phyloP scores from a whole-genome alignment of 2,888 invertebrate species.

The Bruchidius siliquastri region DNA sequence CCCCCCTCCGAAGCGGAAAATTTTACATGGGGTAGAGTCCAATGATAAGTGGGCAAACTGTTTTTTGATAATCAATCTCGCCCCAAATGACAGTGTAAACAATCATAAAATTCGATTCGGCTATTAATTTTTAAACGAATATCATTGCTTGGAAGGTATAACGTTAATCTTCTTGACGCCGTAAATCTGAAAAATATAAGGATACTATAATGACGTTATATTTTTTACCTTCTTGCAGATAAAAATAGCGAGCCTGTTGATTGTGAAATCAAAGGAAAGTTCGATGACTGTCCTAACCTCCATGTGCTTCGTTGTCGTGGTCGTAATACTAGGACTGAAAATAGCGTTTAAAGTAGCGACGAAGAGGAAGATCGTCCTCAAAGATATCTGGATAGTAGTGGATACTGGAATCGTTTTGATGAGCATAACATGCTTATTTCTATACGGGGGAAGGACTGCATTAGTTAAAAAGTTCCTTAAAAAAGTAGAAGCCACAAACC shows the following conservation, averaged over 20 bases:
- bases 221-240: too few species aligned
- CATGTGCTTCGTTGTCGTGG: slow-evolving; percentile 22
- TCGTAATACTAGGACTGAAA: slow-evolving; percentile 22
- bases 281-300: slow-evolving; percentile 2
- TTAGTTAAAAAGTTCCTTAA: slow-evolving; percentile 22
- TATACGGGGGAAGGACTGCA: slow-evolving; percentile 22
- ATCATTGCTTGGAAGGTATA: too few species aligned
- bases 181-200: too few species aligned
- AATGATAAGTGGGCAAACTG: too few species aligned
- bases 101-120: too few species aligned
- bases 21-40: too few species aligned
- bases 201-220: too few species aligned
- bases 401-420: slow-evolving; percentile 30
- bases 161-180: too few species aligned
- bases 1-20: too few species aligned
- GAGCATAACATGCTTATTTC: slow-evolving; percentile 21
- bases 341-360: slow-evolving; percentile 19
- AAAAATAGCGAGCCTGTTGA: background rate
- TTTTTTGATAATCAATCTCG: too few species aligned
- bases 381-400: slow-evolving; percentile 28
- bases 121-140: too few species aligned
- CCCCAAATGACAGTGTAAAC: too few species aligned
- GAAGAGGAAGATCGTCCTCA: slow-evolving; percentile 19
- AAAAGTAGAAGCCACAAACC: slow-evolving; percentile 22
- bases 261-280: background rate